phyloP scores from a whole-genome alignment of 2,888 invertebrate species.

The Eristalis tenax region DNA sequence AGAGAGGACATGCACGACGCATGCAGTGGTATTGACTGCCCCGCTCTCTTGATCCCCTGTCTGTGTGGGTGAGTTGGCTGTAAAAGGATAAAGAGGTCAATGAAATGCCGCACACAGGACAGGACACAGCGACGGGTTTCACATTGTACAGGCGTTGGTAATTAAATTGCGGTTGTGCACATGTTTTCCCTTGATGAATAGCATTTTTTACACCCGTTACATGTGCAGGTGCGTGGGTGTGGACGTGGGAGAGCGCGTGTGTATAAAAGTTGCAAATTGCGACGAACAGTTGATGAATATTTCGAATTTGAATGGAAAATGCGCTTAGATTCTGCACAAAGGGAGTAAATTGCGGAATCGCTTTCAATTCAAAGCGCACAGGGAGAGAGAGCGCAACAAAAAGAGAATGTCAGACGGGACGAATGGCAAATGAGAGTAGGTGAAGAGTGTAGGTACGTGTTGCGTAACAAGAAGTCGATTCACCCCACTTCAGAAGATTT shows the following conservation, averaged over 20 bases:
- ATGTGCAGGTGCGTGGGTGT: slow-evolving; percentile 20
- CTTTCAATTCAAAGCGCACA: neutral
- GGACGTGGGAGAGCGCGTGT: neutral
- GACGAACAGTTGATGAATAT: slow-evolving; percentile 17
- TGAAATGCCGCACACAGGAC: slow-evolving; percentile 74
- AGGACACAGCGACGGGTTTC: slow-evolving; percentile 15
- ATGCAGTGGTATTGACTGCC: neutral
- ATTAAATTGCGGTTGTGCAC: slow-evolving; percentile 57
- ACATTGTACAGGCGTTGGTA: slow-evolving; percentile 53
- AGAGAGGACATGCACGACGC: neutral
- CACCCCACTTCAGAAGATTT: slow-evolving; percentile 12
- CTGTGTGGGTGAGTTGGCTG: slow-evolving; percentile 33
- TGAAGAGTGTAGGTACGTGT: slow-evolving; percentile 4
- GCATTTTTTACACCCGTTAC: slow-evolving; percentile 40
- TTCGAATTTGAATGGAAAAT: slow-evolving; percentile 9
- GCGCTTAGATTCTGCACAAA: slow-evolving; percentile 3
- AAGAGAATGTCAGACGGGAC: neutral
- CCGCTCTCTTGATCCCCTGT: neutral
- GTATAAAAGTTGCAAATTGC: slow-evolving; percentile 22
- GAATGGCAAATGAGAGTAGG: neutral
- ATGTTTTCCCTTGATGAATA: slow-evolving; percentile 70
- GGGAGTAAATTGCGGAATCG: slow-evolving; percentile 31
- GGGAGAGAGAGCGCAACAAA: neutral
- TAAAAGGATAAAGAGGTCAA: slow-evolving; percentile 77
- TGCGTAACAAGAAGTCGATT: slow-evolving; percentile 39